Conservation (phyloP, 2,888 invertebrate genomes). For the Clivina fossor region DNA sequence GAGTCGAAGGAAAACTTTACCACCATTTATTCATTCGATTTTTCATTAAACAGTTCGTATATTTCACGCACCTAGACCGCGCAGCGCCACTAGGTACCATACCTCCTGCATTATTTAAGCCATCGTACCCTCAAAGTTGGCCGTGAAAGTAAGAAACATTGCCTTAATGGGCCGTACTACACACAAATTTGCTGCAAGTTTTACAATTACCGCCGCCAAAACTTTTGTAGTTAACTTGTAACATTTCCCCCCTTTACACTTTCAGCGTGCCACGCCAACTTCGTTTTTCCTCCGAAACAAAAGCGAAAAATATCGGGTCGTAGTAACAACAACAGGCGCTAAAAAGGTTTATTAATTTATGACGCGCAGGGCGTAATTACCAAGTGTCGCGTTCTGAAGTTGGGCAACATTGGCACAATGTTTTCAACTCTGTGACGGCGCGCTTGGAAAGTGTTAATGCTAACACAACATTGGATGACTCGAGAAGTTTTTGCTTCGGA, state of each 20-base stretch:
- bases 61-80: too few relatives aligned
- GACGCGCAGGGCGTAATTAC: background rate
- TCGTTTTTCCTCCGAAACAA: background rate
- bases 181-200: conserved; percentile 51
- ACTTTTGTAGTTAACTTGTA: conserved; percentile 50
- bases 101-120: conserved; percentile 51
- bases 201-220: conserved; percentile 51
- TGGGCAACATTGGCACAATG: too few relatives aligned
- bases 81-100: conserved; percentile 51
- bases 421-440: too few relatives aligned
- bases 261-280: background rate
- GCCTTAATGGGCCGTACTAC: conserved; percentile 48
- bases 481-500: too few relatives aligned
- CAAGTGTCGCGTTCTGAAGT: too few relatives aligned
- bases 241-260: conserved; percentile 40
- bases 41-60: too few relatives aligned
- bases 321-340: too few relatives aligned
- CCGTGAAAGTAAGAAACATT: conserved; percentile 50
- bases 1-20: too few relatives aligned
- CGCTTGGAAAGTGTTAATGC: too few relatives aligned
- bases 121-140: conserved; percentile 46
- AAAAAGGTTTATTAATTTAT: background rate
- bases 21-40: too few relatives aligned
- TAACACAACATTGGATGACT: too few relatives aligned
- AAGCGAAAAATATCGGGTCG: conserved; percentile 10